Conservation (phyloP, 2,888 invertebrate species). For the Drosophila koepferae region DNA sequence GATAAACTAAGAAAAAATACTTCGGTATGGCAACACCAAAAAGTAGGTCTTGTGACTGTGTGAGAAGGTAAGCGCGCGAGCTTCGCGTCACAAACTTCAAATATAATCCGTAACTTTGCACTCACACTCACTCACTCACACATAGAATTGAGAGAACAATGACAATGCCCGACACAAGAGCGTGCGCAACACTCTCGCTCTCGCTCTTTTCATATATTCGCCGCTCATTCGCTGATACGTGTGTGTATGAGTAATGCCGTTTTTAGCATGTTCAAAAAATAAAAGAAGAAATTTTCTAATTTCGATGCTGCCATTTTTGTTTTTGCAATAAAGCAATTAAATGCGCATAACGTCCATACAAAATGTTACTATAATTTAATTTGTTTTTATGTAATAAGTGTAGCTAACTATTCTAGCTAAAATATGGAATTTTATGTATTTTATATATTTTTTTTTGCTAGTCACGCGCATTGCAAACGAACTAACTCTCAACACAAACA, state of each 20-base stretch:
- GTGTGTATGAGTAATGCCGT: slow-evolving; percentile 75
- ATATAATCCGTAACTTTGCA: slow-evolving; percentile 58
- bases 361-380: slow-evolving; percentile 39
- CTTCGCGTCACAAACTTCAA: slow-evolving; percentile 68
- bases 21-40: slow-evolving; percentile 69
- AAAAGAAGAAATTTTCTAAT: slow-evolving; percentile 59
- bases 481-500: slow-evolving; percentile 42
- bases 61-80: slow-evolving; percentile 67
- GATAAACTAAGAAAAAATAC: slow-evolving; percentile 31
- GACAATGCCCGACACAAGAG: slow-evolving; percentile 54
- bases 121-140: slow-evolving; percentile 18
- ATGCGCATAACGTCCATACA: slow-evolving; percentile 36
- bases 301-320: slow-evolving; percentile 61
- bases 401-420: slow-evolving; percentile 28
- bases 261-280: slow-evolving; percentile 67
- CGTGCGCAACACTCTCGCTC: slow-evolving; percentile 46
- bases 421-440: slow-evolving; percentile 46
- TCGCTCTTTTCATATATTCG: slow-evolving; percentile 32
- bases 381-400: slow-evolving; percentile 49
- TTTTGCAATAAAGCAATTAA: slow-evolving; percentile 56
- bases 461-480: slow-evolving; percentile 68
- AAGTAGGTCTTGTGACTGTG: slow-evolving; percentile 72
- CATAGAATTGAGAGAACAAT: slow-evolving; percentile 21
- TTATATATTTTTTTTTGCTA: slow-evolving; percentile 52
- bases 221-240: slow-evolving; percentile 34